Conservation (phyloP, 64 coral and sea anemone genomes). For the Montipora sp. region DNA sequence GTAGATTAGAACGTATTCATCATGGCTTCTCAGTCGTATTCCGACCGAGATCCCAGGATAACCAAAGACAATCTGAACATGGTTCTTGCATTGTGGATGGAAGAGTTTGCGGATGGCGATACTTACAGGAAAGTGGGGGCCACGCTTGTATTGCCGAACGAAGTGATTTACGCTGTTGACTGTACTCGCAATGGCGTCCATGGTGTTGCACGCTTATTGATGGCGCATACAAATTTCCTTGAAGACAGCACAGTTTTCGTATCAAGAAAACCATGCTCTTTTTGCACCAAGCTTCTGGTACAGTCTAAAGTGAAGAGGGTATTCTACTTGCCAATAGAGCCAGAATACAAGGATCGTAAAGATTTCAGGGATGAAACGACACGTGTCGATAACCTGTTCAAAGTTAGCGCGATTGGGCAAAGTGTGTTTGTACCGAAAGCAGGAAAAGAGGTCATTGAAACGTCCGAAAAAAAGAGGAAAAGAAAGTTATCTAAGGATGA, state of each 20-base stretch:
- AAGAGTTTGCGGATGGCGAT: not conserved
- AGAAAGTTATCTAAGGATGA: not conserved
- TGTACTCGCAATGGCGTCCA: conserved; percentile 64
- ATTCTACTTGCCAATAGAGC: conserved; percentile 69
- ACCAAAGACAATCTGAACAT: conserved; percentile 50
- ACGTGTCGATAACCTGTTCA: conserved; percentile 53
- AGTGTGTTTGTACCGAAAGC: not conserved
- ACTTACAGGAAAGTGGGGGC: conserved; percentile 55
- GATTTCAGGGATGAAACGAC: not conserved
- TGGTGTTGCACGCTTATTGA: conserved; percentile 40
- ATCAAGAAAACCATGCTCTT: conserved; percentile 76
- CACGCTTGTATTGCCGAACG: conserved; percentile 52
- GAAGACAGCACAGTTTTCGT: conserved; percentile 63
- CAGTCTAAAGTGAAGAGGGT: conserved; percentile 72
- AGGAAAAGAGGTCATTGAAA: not conserved
- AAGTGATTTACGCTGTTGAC: conserved; percentile 40
- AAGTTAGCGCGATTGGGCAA: not conserved
- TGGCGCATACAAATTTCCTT: conserved; percentile 5
- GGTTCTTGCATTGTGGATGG: conserved; percentile 65
- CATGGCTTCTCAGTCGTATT: not conserved
- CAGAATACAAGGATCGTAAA: conserved; percentile 19
- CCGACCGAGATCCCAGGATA: not conserved
- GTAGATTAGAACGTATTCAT: not conserved
- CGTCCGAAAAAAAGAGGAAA: not conserved
- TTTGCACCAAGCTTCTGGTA: conserved; percentile 74